Evolutionary conservation across 2,888 invertebrate species (phyloP).

Genomic region (Steinernema carpocapsae): DNA sequence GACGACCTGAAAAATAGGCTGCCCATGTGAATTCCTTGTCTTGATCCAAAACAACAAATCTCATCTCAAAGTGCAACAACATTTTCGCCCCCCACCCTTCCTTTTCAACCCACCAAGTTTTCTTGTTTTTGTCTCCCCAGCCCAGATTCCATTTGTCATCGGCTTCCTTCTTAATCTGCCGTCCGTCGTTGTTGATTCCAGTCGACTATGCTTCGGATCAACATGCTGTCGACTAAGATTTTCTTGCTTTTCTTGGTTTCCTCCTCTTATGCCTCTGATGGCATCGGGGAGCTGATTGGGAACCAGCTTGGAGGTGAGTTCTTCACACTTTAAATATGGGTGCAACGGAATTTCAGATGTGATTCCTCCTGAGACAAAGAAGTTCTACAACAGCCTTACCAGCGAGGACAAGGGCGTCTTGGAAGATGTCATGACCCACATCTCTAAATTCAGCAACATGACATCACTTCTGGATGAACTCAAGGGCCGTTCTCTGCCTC

Average conservation of each 20-base stretch:
- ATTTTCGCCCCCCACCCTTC: too few relatives aligned
- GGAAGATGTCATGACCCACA: slow-evolving; percentile 49
- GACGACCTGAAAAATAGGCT: too few relatives aligned
- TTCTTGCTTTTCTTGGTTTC: background rate
- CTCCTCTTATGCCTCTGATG: background rate
- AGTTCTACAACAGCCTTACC: slow-evolving; percentile 46
- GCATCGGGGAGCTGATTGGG: background rate
- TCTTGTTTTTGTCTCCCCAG: slow-evolving; percentile 20
- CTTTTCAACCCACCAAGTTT: too few relatives aligned
- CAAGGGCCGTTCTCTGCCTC: slow-evolving; percentile 45
- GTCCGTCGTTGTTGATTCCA: background rate
- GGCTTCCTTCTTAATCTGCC: background rate
- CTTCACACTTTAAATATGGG: too few relatives aligned
- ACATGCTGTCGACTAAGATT: slow-evolving; percentile 15
- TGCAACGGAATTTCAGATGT: slow-evolving; percentile 47
- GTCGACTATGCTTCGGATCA: background rate
- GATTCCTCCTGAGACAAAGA: slow-evolving; percentile 42
- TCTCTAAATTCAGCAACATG: slow-evolving; percentile 38
- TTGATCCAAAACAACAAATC: too few relatives aligned
- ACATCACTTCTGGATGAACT: slow-evolving; percentile 44
- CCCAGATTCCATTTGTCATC: background rate
- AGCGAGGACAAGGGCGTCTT: slow-evolving; percentile 43
- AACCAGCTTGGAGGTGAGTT: background rate
- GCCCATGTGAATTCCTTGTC: too few relatives aligned
- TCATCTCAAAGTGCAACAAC: too few relatives aligned